Conservation (phyloP, 2,113 vertebrate species). For the Rhabdomys dilectus region DNA sequence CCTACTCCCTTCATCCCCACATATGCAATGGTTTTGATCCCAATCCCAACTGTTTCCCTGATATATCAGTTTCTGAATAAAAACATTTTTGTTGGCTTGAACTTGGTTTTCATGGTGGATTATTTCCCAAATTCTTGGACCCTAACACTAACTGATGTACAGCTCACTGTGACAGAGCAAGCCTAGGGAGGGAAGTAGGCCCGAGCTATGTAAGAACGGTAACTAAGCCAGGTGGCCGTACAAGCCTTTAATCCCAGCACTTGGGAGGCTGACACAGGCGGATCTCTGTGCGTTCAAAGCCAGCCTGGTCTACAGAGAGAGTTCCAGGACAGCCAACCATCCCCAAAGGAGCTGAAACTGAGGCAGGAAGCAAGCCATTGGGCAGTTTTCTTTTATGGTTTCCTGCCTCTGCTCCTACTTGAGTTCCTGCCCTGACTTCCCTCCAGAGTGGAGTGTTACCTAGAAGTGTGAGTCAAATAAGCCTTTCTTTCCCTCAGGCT, state of each 20-base stretch:
- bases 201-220: not conserved
- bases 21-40: no score
- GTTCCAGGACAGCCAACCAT: not conserved
- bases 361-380: not conserved
- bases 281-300: not conserved
- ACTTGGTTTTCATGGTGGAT: no score
- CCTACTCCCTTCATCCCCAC: accelerated
- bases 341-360: not conserved
- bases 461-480: not conserved
- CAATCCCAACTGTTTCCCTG: no score
- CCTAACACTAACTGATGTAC: not conserved
- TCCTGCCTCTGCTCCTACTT: not conserved
- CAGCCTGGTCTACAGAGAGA: not conserved
- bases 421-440: not conserved
- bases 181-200: not conserved
- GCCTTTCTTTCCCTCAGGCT: not conserved
- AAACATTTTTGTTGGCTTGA: no score
- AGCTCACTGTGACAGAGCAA: not conserved
- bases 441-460: not conserved
- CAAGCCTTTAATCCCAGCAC: not conserved
- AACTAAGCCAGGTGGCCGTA: not conserved
- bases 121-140: no score
- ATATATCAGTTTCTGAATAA: no score
- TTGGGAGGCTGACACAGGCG: not conserved
- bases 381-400: not conserved